A percentile compares a stretch with the other conserved stretches of the same genome.
phyloP scores from a whole-genome alignment of 2,113 vertebrate species.

The Heterocephalus glaber region DNA sequence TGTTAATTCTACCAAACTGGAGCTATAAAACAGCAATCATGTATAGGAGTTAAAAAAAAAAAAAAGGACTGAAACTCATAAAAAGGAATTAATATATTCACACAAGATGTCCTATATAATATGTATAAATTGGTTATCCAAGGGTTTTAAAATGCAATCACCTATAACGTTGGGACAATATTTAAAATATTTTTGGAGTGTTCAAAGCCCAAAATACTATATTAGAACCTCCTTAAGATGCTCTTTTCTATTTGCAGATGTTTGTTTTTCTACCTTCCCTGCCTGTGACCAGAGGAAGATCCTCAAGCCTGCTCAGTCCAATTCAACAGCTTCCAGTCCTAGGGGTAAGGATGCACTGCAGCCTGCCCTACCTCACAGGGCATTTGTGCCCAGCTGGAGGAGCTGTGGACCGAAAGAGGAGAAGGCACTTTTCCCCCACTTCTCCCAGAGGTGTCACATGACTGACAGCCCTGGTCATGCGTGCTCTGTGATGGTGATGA shows the following conservation, averaged over 20 bases:
- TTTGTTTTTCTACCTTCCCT: neutral
- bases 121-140: conserved; percentile 23
- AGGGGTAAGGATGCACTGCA: neutral
- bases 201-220: conserved; percentile 41
- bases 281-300: neutral
- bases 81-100: conserved; percentile 72
- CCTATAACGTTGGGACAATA: conserved; percentile 15
- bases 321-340: neutral
- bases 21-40: conserved; percentile 62
- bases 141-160: conserved; percentile 11
- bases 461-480: neutral
- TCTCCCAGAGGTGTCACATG: neutral
- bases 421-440: neutral
- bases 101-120: neutral
- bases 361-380: neutral
- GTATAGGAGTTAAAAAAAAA: neutral
- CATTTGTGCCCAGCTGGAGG: neutral
- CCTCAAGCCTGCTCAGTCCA: neutral
- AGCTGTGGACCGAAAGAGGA: neutral
- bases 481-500: neutral
- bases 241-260: neutral
- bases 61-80: conserved; percentile 58
- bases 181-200: neutral
- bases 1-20: conserved; percentile 70
- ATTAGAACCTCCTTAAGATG: neutral